phyloP scores from a whole-genome alignment of 2,888 invertebrate genomes.

The Hedya salicella region DNA sequence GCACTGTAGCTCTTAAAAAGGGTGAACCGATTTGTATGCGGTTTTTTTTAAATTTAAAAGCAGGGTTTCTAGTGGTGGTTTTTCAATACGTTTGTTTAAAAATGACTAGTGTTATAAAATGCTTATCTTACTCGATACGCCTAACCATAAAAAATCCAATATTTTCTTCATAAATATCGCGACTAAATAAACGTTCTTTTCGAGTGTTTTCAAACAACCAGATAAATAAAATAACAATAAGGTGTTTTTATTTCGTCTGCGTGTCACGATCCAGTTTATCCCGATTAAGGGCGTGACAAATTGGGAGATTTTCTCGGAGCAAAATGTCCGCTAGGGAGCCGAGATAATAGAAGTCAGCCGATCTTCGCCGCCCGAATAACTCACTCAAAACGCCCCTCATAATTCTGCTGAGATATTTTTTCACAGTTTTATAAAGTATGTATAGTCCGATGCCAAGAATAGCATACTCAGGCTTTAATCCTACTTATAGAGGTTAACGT shows the following conservation, averaged over 20 bases:
- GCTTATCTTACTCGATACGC: slow-evolving; percentile 10
- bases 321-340: slow-evolving; percentile 34
- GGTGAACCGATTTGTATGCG: too few relatives aligned
- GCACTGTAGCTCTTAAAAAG: too few relatives aligned
- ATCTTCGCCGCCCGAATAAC: slow-evolving; percentile 23
- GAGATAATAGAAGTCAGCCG: slow-evolving; percentile 19
- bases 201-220: slow-evolving; percentile 14
- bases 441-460: slow-evolving; percentile 26
- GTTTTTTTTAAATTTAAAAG: too few relatives aligned
- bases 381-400: slow-evolving; percentile 22
- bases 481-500: slow-evolving; percentile 15
- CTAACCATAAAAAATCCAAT: slow-evolving; percentile 10
- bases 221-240: slow-evolving; percentile 25
- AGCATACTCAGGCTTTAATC: slow-evolving; percentile 19
- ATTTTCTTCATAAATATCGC: slow-evolving; percentile 14
- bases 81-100: too few relatives aligned
- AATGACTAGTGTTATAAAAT: background rate
- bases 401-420: slow-evolving; percentile 13
- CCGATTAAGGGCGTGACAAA: slow-evolving; percentile 41
- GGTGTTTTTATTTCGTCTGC: slow-evolving; percentile 34
- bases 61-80: too few relatives aligned
- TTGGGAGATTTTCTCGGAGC: slow-evolving; percentile 30
- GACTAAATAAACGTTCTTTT: slow-evolving; percentile 1
- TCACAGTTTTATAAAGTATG: slow-evolving; percentile 15
- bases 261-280: slow-evolving; percentile 41